A percentile compares a stretch with the other conserved stretches of the same genome.
Conservation (phyloP, 2,888 invertebrate genomes). For the Drosophila cracens region DNA sequence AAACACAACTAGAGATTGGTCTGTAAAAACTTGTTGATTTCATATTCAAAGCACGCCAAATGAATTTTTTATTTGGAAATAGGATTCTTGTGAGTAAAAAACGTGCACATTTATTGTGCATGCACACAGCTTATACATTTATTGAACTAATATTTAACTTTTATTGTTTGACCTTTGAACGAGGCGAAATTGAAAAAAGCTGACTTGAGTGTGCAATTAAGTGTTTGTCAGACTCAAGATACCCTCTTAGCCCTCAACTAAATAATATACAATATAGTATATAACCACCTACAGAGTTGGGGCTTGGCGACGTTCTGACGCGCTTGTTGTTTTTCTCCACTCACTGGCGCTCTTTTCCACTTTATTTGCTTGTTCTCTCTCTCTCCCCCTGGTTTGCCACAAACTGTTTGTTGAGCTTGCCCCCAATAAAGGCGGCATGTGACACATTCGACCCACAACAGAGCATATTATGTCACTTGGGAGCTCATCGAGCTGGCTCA, state of each 20-base stretch:
- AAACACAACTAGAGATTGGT: background rate
- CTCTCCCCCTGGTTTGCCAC: background rate
- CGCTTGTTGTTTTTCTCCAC: slow-evolving; percentile 22
- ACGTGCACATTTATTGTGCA: background rate
- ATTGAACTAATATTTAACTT: background rate
- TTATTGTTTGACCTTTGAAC: background rate
- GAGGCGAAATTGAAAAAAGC: background rate
- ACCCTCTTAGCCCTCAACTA: slow-evolving; percentile 7
- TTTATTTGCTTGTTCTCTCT: background rate
- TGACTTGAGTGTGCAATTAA: background rate
- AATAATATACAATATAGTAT: background rate
- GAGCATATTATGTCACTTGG: slow-evolving; percentile 65
- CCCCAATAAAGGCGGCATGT: slow-evolving; percentile 33
- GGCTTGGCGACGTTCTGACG: slow-evolving; percentile 62
- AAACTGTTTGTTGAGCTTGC: slow-evolving; percentile 13
- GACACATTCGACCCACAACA: slow-evolving; percentile 55
- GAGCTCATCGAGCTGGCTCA: slow-evolving; percentile 7
- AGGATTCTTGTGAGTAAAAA: background rate
- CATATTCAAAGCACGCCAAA: background rate
- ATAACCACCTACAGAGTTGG: slow-evolving; percentile 25
- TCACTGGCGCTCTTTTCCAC: background rate
- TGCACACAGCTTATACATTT: background rate
- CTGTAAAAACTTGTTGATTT: background rate
- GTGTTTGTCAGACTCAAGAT: slow-evolving; percentile 4
- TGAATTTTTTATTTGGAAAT: background rate